These are phyloP conservation scores for Botia kubotai DNA, from an alignment of 2,797 vertebrate genomes.

Conservation along the genomic window DNA sequence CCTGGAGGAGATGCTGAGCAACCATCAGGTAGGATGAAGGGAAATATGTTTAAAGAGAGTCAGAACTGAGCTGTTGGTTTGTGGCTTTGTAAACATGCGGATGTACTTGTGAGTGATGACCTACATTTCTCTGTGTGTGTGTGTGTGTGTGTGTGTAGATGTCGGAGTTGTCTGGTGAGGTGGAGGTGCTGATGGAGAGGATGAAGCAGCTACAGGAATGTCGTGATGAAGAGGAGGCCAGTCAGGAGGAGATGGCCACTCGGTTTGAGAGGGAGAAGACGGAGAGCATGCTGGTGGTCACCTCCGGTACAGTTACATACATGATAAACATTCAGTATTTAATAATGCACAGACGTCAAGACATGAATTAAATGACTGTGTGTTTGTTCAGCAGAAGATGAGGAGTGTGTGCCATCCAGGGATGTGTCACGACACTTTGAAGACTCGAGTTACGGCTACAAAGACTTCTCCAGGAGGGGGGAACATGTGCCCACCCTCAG, in stretches of 20 bases:
- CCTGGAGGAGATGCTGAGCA: constrained; percentile 79
- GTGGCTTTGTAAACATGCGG: not conserved
- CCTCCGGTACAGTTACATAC: constrained; percentile 82
- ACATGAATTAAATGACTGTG: not conserved
- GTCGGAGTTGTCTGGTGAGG: constrained; percentile 89
- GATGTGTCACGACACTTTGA: constrained; percentile 96
- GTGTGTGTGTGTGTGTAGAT: constrained; percentile 53
- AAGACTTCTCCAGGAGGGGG: constrained; percentile 95
- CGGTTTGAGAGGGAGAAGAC: constrained; percentile 96
- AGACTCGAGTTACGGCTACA: constrained; percentile 97
- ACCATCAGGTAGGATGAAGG: constrained; percentile 74
- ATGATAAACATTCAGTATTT: constrained; percentile 79
- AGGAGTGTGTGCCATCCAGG: constrained; percentile 86
- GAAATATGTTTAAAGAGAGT: not conserved
- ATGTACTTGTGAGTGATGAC: not conserved
- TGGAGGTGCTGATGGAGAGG: constrained; percentile 97
- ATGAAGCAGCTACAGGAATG: constrained; percentile 98
- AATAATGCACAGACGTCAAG: not conserved
- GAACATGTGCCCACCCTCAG: constrained; percentile 97
- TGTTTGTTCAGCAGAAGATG: constrained; percentile 79
- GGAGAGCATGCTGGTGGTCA: constrained; percentile 94
- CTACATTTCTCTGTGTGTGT: constrained; percentile 8
- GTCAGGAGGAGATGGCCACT: constrained; percentile 97
- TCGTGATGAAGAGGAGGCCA: constrained; percentile 94
- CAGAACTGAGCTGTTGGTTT: too few species aligned